Evolutionary conservation across 2,797 vertebrate genomes (phyloP).

Genomic region (Spondyliosoma cantharus): DNA sequence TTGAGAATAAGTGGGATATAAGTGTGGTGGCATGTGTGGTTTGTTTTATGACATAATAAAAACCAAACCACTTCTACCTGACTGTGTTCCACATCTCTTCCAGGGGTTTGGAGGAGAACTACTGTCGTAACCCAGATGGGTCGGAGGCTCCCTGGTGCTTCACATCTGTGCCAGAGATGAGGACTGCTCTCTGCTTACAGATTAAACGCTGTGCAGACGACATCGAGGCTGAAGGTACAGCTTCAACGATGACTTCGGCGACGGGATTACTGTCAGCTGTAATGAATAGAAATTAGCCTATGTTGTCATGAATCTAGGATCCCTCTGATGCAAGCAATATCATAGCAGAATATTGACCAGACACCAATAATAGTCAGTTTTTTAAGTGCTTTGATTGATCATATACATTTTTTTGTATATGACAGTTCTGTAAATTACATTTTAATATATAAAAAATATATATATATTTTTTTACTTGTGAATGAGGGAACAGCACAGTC

Average conservation of each 20-base stretch:
- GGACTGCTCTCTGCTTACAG: conserved; percentile 93
- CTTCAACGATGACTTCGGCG: neutral
- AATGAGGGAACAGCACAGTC: neutral
- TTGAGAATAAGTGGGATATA: neutral
- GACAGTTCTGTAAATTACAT: neutral
- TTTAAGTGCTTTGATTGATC: neutral
- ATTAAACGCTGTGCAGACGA: conserved; percentile 94
- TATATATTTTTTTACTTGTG: neutral
- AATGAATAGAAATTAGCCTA: conserved; percentile 11
- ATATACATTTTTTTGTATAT: neutral
- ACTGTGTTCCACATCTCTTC: conserved; percentile 25
- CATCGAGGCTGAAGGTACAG: conserved; percentile 87
- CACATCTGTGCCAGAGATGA: conserved; percentile 85
- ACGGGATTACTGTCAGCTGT: neutral
- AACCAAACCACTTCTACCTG: neutral
- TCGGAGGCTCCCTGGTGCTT: conserved; percentile 99
- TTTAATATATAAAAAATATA: neutral
- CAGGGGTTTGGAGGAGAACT: conserved; percentile 95
- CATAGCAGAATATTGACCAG: neutral
- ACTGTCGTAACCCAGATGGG: conserved; percentile 96
- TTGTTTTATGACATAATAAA: neutral
- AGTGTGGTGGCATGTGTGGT: neutral
- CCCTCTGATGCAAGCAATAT: neutral
- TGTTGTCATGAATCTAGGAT: neutral
- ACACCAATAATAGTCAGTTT: neutral